These are phyloP conservation scores for Holothuria leucospilota DNA, from an alignment of 53 echinoderm and acorn worm genomes.

Conservation along the genomic window DNA sequence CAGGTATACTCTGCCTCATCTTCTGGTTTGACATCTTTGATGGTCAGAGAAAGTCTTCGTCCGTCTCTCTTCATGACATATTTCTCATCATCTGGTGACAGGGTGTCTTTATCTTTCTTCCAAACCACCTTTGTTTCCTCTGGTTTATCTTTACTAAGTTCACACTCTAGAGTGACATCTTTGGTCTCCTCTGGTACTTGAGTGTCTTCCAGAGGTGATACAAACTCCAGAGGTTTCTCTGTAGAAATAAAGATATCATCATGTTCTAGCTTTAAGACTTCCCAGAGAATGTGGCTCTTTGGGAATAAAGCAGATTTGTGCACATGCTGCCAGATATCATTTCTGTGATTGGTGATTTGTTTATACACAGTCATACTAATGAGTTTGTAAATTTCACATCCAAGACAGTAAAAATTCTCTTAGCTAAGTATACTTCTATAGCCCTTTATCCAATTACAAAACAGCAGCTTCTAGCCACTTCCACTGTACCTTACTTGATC, in stretches of 20 bases:
- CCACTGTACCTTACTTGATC: no score
- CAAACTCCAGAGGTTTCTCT: conserved; percentile 74
- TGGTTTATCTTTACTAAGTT: conserved; percentile 80
- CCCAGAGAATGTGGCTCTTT: neutral
- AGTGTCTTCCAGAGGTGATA: conserved; percentile 61
- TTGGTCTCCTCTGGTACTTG: conserved; percentile 61
- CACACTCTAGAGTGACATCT: conserved; percentile 73
- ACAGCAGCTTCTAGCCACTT: no score
- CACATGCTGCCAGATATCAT: no score
- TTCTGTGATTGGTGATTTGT: no score
- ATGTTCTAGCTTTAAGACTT: conserved; percentile 34
- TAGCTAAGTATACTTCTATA: no score
- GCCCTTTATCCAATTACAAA: no score
- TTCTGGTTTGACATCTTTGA: conserved; percentile 76
- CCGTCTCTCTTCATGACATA: conserved; percentile 76
- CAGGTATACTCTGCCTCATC: conserved; percentile 84
- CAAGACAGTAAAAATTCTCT: no score
- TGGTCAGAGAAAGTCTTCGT: conserved; percentile 69
- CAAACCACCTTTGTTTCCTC: conserved; percentile 80
- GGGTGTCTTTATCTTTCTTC: conserved; percentile 84
- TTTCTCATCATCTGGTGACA: conserved; percentile 69
- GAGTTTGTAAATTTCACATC: no score
- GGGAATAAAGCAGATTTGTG: no score
- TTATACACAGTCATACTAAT: no score
- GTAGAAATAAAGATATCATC: conserved; percentile 43